A percentile compares a stretch with the other conserved stretches of the same genome.
phyloP scores from a whole-genome alignment of 2,888 invertebrate species.

The Digitonthophagus gazella region DNA sequence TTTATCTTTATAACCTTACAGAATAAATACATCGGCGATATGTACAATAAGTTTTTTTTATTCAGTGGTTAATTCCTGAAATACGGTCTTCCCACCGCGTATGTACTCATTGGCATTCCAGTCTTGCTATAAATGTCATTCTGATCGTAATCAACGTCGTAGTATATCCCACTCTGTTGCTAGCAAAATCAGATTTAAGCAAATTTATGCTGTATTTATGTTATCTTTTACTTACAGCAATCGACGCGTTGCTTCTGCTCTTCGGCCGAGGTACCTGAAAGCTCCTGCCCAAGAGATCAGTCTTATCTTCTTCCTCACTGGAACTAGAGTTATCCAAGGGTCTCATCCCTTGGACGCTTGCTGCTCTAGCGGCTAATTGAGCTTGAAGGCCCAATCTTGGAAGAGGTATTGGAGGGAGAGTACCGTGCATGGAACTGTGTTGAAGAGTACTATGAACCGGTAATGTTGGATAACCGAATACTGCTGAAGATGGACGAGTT shows the following conservation, averaged over 20 bases:
- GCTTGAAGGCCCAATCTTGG: slow-evolving; percentile 61
- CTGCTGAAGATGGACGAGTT: slow-evolving; percentile 79
- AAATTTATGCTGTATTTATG: background rate
- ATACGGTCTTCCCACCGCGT: slow-evolving; percentile 71
- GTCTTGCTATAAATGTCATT: slow-evolving; percentile 57
- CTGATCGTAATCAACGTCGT: slow-evolving; percentile 83
- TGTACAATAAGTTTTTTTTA: slow-evolving; percentile 18
- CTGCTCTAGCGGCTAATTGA: slow-evolving; percentile 43
- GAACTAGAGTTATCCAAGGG: slow-evolving; percentile 59
- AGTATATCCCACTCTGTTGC: slow-evolving; percentile 89
- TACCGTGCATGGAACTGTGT: slow-evolving; percentile 52
- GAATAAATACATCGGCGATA: slow-evolving; percentile 16
- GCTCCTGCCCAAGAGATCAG: slow-evolving; percentile 69
- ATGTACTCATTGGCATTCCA: slow-evolving; percentile 79
- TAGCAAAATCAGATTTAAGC: slow-evolving; percentile 52
- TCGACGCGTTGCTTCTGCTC: slow-evolving; percentile 68
- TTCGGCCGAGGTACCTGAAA: slow-evolving; percentile 81
- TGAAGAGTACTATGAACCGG: slow-evolving; percentile 54
- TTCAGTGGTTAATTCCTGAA: slow-evolving; percentile 59
- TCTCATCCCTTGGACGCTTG: slow-evolving; percentile 47
- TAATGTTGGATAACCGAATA: slow-evolving; percentile 75
- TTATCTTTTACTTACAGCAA: slow-evolving; percentile 54
- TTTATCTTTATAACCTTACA: background rate
- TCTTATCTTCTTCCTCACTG: slow-evolving; percentile 69
- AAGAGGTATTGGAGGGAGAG: slow-evolving; percentile 69